These are phyloP conservation scores for Nothoprocta perdicaria DNA, from an alignment of 2,113 vertebrate species.

Conservation along the genomic window DNA sequence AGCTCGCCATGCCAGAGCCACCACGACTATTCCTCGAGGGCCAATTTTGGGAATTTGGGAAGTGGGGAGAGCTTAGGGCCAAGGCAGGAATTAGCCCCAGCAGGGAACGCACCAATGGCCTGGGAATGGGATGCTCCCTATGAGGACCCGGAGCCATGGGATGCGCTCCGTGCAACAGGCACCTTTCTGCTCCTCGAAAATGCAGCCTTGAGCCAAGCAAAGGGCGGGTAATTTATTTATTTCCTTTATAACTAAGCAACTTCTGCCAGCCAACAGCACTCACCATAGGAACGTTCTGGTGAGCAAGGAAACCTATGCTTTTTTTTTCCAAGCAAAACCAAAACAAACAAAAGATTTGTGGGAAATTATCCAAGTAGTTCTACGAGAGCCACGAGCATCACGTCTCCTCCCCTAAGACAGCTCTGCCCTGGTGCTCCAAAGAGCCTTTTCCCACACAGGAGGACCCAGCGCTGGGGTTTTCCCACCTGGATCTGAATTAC, in stretches of 20 bases:
- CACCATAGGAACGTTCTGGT: background rate
- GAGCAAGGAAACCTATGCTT: background rate
- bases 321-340: background rate
- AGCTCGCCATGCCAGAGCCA: constrained; percentile 33
- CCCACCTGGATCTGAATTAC: background rate
- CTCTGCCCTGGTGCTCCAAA: background rate
- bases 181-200: background rate
- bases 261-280: background rate
- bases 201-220: background rate
- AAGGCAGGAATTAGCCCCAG: background rate
- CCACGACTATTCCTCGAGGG: background rate
- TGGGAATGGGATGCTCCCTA: background rate
- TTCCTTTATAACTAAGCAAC: background rate
- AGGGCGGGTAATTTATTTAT: too few relatives aligned
- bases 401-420: background rate
- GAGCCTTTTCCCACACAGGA: background rate
- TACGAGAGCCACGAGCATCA: background rate
- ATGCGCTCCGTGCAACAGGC: background rate
- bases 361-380: background rate
- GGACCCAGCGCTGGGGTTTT: background rate
- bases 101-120: background rate
- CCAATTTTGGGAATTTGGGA: background rate
- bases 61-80: constrained; percentile 14
- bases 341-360: background rate
- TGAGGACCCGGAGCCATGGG: background rate